These are phyloP conservation scores for Coelogynopora nodosa DNA, from an alignment of 2,888 invertebrate genomes.

Conservation along the genomic window DNA sequence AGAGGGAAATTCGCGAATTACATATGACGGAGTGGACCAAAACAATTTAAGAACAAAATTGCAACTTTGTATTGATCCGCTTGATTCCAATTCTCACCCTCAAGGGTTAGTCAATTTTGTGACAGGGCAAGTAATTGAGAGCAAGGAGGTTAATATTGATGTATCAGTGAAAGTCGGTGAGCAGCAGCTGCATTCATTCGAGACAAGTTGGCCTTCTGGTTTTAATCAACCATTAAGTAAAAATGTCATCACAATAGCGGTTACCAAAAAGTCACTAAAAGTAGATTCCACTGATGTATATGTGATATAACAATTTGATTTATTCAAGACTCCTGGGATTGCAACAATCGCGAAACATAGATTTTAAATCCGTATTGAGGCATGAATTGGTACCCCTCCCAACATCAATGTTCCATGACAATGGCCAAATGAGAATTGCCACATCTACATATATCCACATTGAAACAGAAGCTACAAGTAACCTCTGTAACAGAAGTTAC, in stretches of 20 bases:
- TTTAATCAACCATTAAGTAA: neutral
- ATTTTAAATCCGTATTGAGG: neutral
- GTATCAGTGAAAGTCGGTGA: neutral
- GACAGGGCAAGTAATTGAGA: neutral
- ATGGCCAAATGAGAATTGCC: conserved; percentile 10
- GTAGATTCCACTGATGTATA: no score
- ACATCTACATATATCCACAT: neutral
- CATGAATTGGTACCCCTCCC: neutral
- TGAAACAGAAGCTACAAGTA: neutral
- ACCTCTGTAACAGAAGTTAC: no score
- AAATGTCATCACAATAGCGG: neutral
- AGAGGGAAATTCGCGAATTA: neutral
- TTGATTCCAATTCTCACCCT: neutral
- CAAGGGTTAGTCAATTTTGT: neutral
- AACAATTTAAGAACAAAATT: neutral
- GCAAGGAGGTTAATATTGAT: neutral
- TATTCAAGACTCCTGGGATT: no score
- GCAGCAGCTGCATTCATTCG: neutral
- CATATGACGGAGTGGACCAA: neutral
- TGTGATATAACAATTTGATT: no score
- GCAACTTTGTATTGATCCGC: neutral
- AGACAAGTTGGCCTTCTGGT: neutral
- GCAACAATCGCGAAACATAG: neutral
- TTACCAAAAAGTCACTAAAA: no score
- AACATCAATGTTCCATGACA: neutral